phyloP scores from a whole-genome alignment of 2,797 vertebrate species.

The Sebastolobus altivelis region DNA sequence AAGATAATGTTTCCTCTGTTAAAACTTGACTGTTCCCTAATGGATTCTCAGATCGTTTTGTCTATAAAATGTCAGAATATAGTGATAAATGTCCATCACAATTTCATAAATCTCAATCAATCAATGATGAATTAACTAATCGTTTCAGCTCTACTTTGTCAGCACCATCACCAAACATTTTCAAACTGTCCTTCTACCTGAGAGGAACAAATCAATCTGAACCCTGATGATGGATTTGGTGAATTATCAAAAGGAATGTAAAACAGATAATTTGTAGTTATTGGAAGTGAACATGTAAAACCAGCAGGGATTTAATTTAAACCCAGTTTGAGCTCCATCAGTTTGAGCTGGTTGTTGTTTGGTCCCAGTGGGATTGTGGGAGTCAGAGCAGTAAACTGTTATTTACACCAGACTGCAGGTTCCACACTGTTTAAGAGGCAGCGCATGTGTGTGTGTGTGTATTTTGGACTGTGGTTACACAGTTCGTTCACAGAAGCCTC shows the following conservation, averaged over 20 bases:
- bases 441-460: not conserved
- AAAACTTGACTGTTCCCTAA: not conserved
- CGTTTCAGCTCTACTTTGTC: not conserved
- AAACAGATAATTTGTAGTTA: not conserved
- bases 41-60: not conserved
- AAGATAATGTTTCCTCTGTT: not conserved
- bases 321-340: not conserved
- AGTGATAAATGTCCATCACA: not conserved
- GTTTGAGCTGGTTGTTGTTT: not conserved
- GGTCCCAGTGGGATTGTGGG: slow-evolving; percentile 16
- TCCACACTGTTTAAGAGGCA: not conserved
- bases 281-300: not conserved
- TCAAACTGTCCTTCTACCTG: not conserved
- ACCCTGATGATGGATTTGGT: not conserved
- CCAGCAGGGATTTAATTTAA: not conserved
- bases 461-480: slow-evolving; percentile 9
- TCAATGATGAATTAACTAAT: not conserved
- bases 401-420: slow-evolving; percentile 14
- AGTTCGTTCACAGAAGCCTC: slow-evolving; percentile 8
- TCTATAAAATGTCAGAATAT: not conserved
- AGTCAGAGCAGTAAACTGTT: slow-evolving; percentile 22
- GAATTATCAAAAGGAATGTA: not conserved
- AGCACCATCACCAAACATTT: not conserved
- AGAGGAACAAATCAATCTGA: not conserved
- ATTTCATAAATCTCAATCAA: not conserved